Evolutionary conservation across 2,888 invertebrate species (phyloP).

Genomic region (Dasysyrphus tricinctus): DNA sequence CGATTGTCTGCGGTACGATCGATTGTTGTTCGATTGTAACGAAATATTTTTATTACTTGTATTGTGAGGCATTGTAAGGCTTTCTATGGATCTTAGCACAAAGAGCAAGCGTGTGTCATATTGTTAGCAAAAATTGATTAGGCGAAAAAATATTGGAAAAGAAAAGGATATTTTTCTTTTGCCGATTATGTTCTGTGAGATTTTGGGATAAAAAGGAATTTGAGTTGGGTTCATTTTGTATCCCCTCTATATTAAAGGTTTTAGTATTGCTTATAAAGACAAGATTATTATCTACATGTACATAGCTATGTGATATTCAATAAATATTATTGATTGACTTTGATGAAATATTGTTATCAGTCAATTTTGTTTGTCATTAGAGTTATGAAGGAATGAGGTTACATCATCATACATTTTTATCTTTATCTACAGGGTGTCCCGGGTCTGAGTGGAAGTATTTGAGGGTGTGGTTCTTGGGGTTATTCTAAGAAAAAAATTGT

Average conservation of each 20-base stretch:
- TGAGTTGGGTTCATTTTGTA: constrained; percentile 36
- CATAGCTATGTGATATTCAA: background rate
- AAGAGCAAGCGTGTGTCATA: constrained; percentile 66
- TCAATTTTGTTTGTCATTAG: background rate
- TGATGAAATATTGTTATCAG: background rate
- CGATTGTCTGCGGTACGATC: constrained; percentile 69
- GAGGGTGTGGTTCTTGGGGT: too few species aligned
- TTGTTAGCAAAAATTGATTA: constrained; percentile 71
- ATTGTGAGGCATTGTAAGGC: constrained; percentile 63
- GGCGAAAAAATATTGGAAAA: constrained; percentile 67
- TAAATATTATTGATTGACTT: background rate
- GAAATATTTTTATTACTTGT: constrained; percentile 72
- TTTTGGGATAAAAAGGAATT: constrained; percentile 55
- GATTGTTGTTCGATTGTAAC: constrained; percentile 70
- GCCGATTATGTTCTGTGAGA: constrained; percentile 31
- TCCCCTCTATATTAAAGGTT: background rate
- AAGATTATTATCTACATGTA: constrained; percentile 3
- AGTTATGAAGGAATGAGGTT: background rate
- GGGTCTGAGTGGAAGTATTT: too few species aligned
- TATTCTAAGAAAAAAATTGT: too few species aligned
- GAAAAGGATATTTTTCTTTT: constrained; percentile 53
- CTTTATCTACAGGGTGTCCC: too few species aligned
- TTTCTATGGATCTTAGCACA: constrained; percentile 52
- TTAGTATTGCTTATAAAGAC: background rate
- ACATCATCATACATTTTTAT: too few species aligned